phyloP scores from a whole-genome alignment of 2,888 invertebrate species.

The Drosophila villosipedis region DNA sequence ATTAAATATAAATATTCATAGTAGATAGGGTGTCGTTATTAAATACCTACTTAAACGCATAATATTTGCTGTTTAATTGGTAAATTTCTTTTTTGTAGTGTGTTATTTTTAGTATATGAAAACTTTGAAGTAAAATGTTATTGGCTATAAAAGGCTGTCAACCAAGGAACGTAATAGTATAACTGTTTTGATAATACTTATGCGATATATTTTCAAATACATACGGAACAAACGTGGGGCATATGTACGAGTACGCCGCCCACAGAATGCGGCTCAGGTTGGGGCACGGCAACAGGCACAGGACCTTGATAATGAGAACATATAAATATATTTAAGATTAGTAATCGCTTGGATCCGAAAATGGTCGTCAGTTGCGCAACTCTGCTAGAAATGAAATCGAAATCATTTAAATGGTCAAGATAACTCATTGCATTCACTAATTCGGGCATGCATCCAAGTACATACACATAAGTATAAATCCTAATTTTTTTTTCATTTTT shows the following conservation, averaged over 20 bases:
- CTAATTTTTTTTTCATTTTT: slow-evolving; percentile 39
- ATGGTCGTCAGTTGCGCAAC: slow-evolving; percentile 30
- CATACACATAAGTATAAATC: slow-evolving; percentile 62
- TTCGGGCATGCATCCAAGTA: slow-evolving; percentile 68
- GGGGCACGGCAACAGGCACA: slow-evolving; percentile 86
- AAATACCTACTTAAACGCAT: slow-evolving; percentile 74
- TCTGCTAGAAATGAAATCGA: slow-evolving; percentile 61
- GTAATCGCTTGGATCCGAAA: slow-evolving; percentile 28
- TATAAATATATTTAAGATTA: slow-evolving; percentile 47
- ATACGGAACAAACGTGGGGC: slow-evolving; percentile 93
- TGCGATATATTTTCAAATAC: slow-evolving; percentile 69
- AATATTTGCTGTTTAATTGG: slow-evolving; percentile 37
- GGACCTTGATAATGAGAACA: slow-evolving; percentile 81
- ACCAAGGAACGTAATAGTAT: slow-evolving; percentile 62
- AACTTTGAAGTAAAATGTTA: slow-evolving; percentile 48
- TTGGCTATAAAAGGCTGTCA: slow-evolving; percentile 50
- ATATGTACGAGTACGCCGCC: slow-evolving; percentile 95
- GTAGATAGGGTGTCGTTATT: slow-evolving; percentile 48
- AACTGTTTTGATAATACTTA: slow-evolving; percentile 35
- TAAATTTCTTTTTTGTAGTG: slow-evolving; percentile 26
- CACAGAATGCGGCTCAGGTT: slow-evolving; percentile 91
- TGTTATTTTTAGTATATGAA: slow-evolving; percentile 16
- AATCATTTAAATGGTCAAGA: slow-evolving; percentile 66
- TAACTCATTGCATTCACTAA: slow-evolving; percentile 74
- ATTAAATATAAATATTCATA: slow-evolving; percentile 42